Evolutionary conservation across 1,140 invertebrate species (phyloP).

Genomic region (Hyles euphorbiae): DNA sequence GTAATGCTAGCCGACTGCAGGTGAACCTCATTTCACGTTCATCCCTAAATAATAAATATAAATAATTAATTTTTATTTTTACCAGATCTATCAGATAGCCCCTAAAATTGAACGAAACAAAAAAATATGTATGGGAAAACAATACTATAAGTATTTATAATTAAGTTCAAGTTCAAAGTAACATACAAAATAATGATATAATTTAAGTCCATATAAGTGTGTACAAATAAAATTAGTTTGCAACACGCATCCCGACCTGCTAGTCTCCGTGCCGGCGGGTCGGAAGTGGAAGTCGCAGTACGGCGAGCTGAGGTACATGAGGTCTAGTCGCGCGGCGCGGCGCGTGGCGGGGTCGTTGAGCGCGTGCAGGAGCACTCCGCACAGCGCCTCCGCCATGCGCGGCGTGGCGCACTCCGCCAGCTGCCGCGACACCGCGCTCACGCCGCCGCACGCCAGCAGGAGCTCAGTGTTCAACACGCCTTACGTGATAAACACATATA

Average conservation of each 20-base stretch:
- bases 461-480: constrained; percentile 89
- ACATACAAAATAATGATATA: too few relatives aligned
- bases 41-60: constrained; percentile 75
- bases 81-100: too few relatives aligned
- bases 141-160: too few relatives aligned
- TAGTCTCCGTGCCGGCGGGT: constrained; percentile 76
- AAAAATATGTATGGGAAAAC: too few relatives aligned
- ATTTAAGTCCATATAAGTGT: too few relatives aligned
- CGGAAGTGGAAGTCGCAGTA: constrained; percentile 94
- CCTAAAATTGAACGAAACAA: too few relatives aligned
- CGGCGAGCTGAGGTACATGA: constrained; percentile 91
- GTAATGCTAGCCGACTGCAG: constrained; percentile 88
- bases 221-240: too few relatives aligned
- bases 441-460: constrained; percentile 89
- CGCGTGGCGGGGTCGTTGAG: constrained; percentile 92
- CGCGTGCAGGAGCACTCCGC: constrained; percentile 90
- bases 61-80: too few relatives aligned
- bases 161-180: too few relatives aligned
- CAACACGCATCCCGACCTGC: constrained; percentile 55
- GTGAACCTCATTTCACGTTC: constrained; percentile 88
- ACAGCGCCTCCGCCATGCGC: constrained; percentile 87
- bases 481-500: constrained; percentile 38
- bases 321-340: constrained; percentile 81
- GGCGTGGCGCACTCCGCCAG: constrained; percentile 88
- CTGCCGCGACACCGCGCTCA: constrained; percentile 87